Percentiles rank a stretch among this genome's conserved stretches.
Conservation (phyloP, 2,888 invertebrate species). For the Sclerodermus sp. region DNA sequence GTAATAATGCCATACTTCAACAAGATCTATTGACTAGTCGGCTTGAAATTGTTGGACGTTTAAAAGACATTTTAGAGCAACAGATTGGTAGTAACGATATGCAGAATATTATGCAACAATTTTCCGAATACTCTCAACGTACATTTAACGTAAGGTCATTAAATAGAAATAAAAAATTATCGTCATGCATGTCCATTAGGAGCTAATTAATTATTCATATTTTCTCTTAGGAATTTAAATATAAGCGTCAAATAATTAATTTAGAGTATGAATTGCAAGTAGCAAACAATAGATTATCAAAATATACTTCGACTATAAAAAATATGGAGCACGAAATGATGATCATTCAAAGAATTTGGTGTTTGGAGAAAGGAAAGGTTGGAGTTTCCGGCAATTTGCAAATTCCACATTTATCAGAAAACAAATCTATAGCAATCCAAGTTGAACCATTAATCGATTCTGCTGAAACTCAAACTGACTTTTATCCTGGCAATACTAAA, state of each 20-base stretch:
- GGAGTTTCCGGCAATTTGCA: neutral
- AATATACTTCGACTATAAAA: constrained; percentile 35
- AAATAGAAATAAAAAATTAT: neutral
- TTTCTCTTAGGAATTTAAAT: constrained; percentile 38
- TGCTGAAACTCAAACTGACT: constrained; percentile 33
- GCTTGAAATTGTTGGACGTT: constrained; percentile 44
- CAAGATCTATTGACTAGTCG: constrained; percentile 41
- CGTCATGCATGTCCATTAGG: neutral
- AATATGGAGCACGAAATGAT: constrained; percentile 44
- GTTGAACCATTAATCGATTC: constrained; percentile 20
- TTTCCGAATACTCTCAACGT: constrained; percentile 43
- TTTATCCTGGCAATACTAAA: constrained; percentile 1
- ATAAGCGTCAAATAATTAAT: constrained; percentile 40
- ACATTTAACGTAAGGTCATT: constrained; percentile 37
- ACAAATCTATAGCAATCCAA: constrained; percentile 25
- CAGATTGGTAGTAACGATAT: constrained; percentile 45
- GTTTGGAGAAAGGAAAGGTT: constrained; percentile 6
- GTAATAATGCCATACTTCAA: constrained; percentile 33
- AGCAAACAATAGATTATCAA: constrained; percentile 29
- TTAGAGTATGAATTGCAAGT: constrained; percentile 41
- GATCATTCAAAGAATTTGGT: constrained; percentile 42
- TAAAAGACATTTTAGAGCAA: constrained; percentile 49
- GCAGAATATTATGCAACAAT: constrained; percentile 41
- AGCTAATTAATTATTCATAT: constrained; percentile 2
- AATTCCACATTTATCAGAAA: constrained; percentile 9